Conservation (phyloP, 2,888 invertebrate species). For the Acanthosoma haemorrhoidale region DNA sequence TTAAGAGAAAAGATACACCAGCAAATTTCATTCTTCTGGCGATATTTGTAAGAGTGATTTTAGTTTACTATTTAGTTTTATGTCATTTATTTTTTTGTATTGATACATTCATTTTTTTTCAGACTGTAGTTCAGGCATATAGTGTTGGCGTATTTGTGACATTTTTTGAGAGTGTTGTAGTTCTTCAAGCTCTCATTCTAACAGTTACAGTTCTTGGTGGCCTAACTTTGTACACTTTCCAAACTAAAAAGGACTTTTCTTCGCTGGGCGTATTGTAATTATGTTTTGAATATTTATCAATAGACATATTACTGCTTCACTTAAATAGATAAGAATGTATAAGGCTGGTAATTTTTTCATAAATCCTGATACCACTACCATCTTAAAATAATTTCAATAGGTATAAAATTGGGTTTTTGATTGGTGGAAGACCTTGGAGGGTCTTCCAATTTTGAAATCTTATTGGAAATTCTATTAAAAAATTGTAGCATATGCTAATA, state of each 20-base stretch:
- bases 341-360: too few relatives aligned
- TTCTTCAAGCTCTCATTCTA: constrained; percentile 70
- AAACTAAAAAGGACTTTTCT: constrained; percentile 79
- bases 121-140: constrained; percentile 74
- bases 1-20: constrained; percentile 71
- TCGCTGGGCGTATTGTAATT: constrained; percentile 68
- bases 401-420: too few relatives aligned
- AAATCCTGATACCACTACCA: too few relatives aligned
- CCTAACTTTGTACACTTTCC: constrained; percentile 76
- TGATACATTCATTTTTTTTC: constrained; percentile 44
- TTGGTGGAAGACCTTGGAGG: too few relatives aligned
- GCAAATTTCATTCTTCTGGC: constrained; percentile 72
- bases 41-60: constrained; percentile 63
- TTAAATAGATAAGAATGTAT: too few relatives aligned
- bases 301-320: too few relatives aligned
- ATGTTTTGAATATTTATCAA: background rate
- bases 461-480: too few relatives aligned
- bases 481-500: too few relatives aligned
- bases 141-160: constrained; percentile 73
- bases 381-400: too few relatives aligned
- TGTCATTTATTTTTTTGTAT: background rate
- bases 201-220: constrained; percentile 69
- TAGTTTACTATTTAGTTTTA: background rate
- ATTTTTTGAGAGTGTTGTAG: constrained; percentile 67
- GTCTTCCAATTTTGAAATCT: too few relatives aligned